These are phyloP conservation scores for Anthopleura sola DNA, from an alignment of 64 coral and sea anemone species.

Conservation along the genomic window DNA sequence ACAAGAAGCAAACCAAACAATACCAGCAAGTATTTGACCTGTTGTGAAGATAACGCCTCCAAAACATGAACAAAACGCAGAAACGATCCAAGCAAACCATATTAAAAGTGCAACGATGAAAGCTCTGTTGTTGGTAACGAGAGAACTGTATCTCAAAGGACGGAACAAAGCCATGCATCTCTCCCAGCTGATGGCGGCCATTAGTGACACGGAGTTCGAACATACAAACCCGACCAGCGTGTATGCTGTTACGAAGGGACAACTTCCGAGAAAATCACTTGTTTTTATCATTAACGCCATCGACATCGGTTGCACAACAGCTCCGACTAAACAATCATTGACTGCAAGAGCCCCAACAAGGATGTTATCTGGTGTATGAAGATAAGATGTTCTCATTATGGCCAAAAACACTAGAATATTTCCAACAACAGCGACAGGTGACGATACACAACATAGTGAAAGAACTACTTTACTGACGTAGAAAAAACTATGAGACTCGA, in stretches of 20 bases:
- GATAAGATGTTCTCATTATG: neutral
- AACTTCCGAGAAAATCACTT: neutral
- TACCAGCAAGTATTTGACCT: neutral
- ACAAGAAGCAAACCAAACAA: neutral
- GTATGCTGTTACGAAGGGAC: neutral
- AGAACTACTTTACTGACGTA: too few species aligned
- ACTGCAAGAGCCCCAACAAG: neutral
- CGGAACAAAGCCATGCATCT: neutral
- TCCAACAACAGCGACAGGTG: neutral
- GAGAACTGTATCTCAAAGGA: neutral
- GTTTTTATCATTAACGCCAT: neutral
- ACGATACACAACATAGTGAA: neutral
- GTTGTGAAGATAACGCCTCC: neutral
- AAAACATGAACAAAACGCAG: neutral
- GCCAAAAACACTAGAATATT: neutral
- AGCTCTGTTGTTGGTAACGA: neutral
- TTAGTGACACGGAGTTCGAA: neutral
- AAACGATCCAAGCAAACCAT: neutral
- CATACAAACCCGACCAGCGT: neutral
- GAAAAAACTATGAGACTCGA: too few species aligned
- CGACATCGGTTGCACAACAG: neutral
- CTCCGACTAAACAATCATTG: neutral
- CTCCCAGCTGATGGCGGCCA: neutral
- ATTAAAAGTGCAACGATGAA: neutral
- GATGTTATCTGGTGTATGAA: neutral